phyloP scores from a whole-genome alignment of 2,113 vertebrate species.

The Amia ocellicauda region DNA sequence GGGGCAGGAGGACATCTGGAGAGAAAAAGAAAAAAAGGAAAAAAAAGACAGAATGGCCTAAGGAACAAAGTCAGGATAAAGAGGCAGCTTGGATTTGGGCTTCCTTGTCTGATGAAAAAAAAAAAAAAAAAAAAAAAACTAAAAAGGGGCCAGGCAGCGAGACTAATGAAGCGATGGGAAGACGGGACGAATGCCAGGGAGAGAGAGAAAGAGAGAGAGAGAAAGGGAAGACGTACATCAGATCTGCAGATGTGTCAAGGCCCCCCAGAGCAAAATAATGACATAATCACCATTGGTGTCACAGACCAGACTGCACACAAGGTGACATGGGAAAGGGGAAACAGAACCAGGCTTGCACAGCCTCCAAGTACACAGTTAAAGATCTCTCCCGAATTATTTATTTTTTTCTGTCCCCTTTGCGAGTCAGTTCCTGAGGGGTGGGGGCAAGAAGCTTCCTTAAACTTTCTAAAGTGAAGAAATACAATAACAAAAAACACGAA shows the following conservation, averaged over 20 bases:
- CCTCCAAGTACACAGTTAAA: constrained; percentile 48
- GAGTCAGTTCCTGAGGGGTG: too few species aligned
- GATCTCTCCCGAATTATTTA: too few species aligned
- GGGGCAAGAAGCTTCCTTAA: too few species aligned
- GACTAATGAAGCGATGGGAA: constrained; percentile 83
- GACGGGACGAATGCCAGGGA: constrained; percentile 73
- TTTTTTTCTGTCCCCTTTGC: too few species aligned
- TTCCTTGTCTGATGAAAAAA: constrained; percentile 76
- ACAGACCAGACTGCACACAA: constrained; percentile 86
- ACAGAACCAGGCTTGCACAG: constrained; percentile 57
- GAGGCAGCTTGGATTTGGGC: constrained; percentile 78
- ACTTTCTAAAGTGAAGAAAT: too few species aligned
- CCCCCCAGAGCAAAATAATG: constrained; percentile 88
- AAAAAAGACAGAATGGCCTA: constrained; percentile 57
- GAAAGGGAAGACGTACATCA: constrained; percentile 68
- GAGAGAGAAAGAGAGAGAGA: constrained; percentile 64
- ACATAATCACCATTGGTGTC: constrained; percentile 91
- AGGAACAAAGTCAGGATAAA: constrained; percentile 68
- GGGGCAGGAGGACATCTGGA: constrained; percentile 73
- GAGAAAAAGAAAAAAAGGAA: constrained; percentile 56
- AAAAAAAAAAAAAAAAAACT: too few species aligned
- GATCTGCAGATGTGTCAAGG: constrained; percentile 87
- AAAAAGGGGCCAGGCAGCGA: constrained; percentile 77
- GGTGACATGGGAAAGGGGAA: constrained; percentile 79
- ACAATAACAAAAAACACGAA: too few species aligned